A percentile compares a stretch with the other conserved stretches of the same genome.
These are phyloP conservation scores for Macquaria ambigua DNA, from an alignment of 2,113 vertebrate genomes.

Conservation along the genomic window DNA sequence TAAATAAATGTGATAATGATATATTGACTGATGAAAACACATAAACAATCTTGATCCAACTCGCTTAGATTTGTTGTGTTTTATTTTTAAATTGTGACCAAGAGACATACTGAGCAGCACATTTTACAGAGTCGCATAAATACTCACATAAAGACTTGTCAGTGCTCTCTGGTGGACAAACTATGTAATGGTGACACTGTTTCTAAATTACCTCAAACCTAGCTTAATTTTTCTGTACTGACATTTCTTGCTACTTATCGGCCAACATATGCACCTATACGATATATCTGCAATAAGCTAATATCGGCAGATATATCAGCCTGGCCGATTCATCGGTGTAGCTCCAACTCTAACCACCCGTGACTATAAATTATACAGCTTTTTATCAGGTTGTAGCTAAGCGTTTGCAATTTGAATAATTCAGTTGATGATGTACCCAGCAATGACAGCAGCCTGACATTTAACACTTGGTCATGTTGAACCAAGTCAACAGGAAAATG, in stretches of 20 bases:
- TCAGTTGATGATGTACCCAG: conserved; percentile 8
- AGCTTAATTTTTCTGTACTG: neutral
- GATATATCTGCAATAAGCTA: neutral
- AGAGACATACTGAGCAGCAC: neutral
- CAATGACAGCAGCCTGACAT: conserved; percentile 4
- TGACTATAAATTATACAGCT: neutral
- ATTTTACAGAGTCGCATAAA: neutral
- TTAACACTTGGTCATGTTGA: neutral
- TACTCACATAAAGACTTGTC: neutral
- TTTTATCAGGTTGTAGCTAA: neutral
- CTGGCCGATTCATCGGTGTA: neutral
- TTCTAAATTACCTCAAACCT: neutral
- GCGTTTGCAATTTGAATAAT: neutral
- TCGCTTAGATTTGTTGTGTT: neutral
- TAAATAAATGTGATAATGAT: neutral
- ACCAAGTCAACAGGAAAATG: too few relatives aligned
- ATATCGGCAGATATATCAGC: neutral
- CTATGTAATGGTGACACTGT: neutral
- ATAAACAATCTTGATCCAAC: neutral
- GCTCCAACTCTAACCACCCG: neutral
- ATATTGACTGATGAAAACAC: neutral
- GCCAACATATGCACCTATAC: neutral
- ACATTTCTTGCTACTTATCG: neutral
- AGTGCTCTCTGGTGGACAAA: neutral
- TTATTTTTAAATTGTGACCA: too few relatives aligned